phyloP scores from a whole-genome alignment of 2,888 invertebrate species.

The Eupeodes luniger region DNA sequence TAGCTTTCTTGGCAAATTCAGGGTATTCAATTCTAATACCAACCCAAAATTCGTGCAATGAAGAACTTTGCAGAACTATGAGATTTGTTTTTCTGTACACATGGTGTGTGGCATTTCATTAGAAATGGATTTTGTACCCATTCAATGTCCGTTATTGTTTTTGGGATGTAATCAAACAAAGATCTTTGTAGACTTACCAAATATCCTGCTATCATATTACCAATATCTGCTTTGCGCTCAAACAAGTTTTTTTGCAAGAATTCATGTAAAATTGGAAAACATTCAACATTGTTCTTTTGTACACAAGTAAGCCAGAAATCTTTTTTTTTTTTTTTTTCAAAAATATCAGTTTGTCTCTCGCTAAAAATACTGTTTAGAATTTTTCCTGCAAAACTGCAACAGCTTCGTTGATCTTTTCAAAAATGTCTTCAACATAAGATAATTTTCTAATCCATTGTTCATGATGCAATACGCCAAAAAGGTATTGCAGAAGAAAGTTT shows the following conservation, averaged over 20 bases:
- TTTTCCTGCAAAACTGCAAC: not conserved
- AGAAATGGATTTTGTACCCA: not conserved
- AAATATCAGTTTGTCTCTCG: not conserved
- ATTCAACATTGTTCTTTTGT: conserved; percentile 5
- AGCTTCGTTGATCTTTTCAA: not conserved
- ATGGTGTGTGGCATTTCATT: too few relatives aligned
- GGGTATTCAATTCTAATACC: not conserved
- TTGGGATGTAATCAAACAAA: too few relatives aligned
- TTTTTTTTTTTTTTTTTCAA: not conserved
- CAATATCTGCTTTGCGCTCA: not conserved
- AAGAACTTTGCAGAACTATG: too few relatives aligned
- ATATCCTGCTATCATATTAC: too few relatives aligned
- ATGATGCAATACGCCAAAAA: too few relatives aligned
- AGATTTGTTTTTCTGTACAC: too few relatives aligned
- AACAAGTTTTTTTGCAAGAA: conserved; percentile 18
- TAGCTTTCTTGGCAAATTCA: not conserved
- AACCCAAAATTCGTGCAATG: too few relatives aligned
- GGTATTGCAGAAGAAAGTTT: too few relatives aligned
- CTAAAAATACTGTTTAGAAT: not conserved
- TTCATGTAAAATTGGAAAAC: conserved; percentile 10
- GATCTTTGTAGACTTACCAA: not conserved
- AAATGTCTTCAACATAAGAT: too few relatives aligned
- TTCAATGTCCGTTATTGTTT: too few relatives aligned
- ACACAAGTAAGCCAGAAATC: not conserved
- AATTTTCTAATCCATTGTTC: too few relatives aligned